A percentile compares a stretch with the other conserved stretches of the same genome.
Evolutionary conservation across 2,113 vertebrate genomes (phyloP).

Genomic region (Vanacampus margaritifer): DNA sequence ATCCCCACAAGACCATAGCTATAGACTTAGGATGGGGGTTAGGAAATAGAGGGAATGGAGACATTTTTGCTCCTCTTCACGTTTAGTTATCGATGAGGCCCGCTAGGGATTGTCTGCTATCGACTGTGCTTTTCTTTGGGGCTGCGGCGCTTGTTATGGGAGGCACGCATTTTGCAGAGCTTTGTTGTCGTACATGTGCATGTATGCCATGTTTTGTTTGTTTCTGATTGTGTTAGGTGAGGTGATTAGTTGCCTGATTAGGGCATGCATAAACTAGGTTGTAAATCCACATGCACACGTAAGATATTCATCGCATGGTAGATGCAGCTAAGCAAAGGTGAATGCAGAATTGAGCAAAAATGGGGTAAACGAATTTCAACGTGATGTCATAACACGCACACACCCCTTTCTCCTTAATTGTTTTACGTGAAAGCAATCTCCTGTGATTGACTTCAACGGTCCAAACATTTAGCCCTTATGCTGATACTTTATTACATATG

Average conservation of each 20-base stretch:
- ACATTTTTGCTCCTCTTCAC: constrained; percentile 59
- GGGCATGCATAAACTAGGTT: constrained; percentile 30
- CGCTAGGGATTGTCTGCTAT: constrained; percentile 69
- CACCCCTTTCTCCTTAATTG: constrained; percentile 39
- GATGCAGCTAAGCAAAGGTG: constrained; percentile 34
- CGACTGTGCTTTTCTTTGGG: constrained; percentile 65
- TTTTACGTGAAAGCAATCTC: constrained; percentile 40
- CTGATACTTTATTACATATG: constrained; percentile 42
- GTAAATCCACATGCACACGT: neutral
- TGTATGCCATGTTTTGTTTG: constrained; percentile 5
- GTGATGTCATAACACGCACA: constrained; percentile 24
- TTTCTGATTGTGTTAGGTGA: constrained; percentile 20
- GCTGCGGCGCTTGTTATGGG: constrained; percentile 59
- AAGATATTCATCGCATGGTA: constrained; percentile 23
- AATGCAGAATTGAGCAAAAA: constrained; percentile 37
- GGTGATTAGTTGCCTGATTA: constrained; percentile 54
- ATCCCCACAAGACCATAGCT: constrained; percentile 48
- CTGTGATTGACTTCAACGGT: constrained; percentile 43
- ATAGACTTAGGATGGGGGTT: constrained; percentile 25
- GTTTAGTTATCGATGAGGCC: constrained; percentile 68
- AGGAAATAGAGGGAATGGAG: constrained; percentile 37
- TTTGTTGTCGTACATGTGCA: constrained; percentile 29
- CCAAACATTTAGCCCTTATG: constrained; percentile 36
- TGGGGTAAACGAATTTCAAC: constrained; percentile 45
- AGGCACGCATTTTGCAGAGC: constrained; percentile 47